These are phyloP conservation scores for Stictonetta naevosa DNA, from an alignment of 2,113 vertebrate genomes.

Conservation along the genomic window DNA sequence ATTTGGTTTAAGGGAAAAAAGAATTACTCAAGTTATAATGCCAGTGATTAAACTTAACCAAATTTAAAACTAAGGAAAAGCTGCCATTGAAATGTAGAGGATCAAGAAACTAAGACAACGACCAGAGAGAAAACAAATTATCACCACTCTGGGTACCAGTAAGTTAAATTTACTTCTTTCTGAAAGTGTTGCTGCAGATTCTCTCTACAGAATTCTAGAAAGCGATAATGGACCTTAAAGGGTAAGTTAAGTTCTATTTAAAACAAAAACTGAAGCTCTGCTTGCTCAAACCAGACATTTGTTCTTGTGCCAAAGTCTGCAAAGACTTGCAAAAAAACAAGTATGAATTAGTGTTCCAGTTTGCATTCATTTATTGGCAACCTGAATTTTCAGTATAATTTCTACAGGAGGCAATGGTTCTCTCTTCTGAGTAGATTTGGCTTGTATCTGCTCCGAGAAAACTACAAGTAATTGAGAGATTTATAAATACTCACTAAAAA, in stretches of 20 bases:
- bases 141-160: neutral
- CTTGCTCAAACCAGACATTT: neutral
- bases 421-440: neutral
- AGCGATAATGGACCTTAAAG: neutral
- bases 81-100: neutral
- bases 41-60: neutral
- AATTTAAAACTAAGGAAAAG: neutral
- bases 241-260: neutral
- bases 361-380: neutral
- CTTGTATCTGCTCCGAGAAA: neutral
- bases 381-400: neutral
- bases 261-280: neutral
- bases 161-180: neutral
- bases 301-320: neutral
- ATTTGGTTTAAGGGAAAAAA: neutral
- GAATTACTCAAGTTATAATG: neutral
- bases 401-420: neutral
- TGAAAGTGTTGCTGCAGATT: neutral
- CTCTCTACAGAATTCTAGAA: neutral
- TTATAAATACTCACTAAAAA: constrained; percentile 1
- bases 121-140: neutral
- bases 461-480: neutral
- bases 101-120: neutral
- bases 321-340: neutral
- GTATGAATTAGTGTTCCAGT: neutral